Evolutionary conservation across 2,113 vertebrate genomes (phyloP), one percentile per base, ranked within the genome.

Genomic region (Semnornis frantzii): DNA sequence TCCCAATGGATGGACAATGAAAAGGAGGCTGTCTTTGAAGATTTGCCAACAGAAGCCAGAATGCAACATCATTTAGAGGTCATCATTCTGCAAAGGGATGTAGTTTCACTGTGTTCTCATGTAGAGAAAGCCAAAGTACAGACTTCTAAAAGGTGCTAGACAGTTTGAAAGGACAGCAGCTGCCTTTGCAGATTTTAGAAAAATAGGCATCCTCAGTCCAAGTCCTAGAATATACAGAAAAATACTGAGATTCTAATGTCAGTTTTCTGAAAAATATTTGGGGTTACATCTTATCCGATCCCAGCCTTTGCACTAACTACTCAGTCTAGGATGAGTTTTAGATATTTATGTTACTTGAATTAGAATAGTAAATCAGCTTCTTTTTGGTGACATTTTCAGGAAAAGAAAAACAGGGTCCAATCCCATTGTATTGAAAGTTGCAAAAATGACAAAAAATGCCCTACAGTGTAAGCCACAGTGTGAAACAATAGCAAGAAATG

Each of bases 1-100:
- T 87, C 84, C 94, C 5, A 3, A 69, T 33, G 30, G 68, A 70
- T 4, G 3, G 82, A 87, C 85, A 78, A 74, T 39, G 68, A 86
- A 87, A 90, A 91, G 30, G 50, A 91, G 66, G 30, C 74, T 82
- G 91, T 66, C 59, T 95, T 91, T 96, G 94, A 96, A 93, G 86
- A 72, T 4, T 6, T 59, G 91, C 86, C 89, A 92, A 79, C 50
- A 89, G 64, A 60, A 91, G 66, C 30, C 80, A 84, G 92, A 95
- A 82, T 8, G 50, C 59, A n/a, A 48, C 73, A 72, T 83, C 44
- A 83, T 86, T 90, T 31, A 89, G 90, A 93, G 66, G 81, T 90
- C 83, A 84, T 69, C 10, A 3, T 54, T 92, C 89, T 82, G 77
- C 66, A 93, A 63, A 78, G 77, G 52, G 30, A 58, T 62, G 85